Evolutionary conservation across 2,797 vertebrate species (phyloP).

Genomic region (Pogoniulus pusillus): DNA sequence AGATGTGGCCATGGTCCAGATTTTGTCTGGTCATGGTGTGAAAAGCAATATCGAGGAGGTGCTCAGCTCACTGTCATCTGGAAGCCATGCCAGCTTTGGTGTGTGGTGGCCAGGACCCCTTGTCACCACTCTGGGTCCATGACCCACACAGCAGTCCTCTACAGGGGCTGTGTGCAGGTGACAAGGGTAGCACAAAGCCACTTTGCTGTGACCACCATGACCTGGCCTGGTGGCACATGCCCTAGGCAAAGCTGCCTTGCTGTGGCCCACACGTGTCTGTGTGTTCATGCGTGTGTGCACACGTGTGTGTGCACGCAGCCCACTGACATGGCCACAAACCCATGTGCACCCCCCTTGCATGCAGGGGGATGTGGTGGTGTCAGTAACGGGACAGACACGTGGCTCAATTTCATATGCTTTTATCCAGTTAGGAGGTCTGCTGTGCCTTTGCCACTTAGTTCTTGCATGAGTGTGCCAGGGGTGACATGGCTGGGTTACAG

Average conservation of each 20-base stretch:
- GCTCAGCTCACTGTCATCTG: not conserved
- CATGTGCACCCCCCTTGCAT: fast-evolving
- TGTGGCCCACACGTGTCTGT: fast-evolving
- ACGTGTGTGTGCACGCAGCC: not conserved
- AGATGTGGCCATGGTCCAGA: not conserved
- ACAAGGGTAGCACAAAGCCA: fast-evolving
- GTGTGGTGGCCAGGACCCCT: not conserved
- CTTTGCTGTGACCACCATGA: fast-evolving
- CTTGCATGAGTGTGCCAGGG: fast-evolving
- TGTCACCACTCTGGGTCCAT: fast-evolving
- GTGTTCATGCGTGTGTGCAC: fast-evolving
- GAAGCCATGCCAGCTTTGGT: fast-evolving
- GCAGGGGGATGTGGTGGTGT: fast-evolving
- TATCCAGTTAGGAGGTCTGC: not conserved
- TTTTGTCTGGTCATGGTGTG: fast-evolving
- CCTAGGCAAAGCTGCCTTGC: not conserved
- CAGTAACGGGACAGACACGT: fast-evolving
- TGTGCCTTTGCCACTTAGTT: not conserved
- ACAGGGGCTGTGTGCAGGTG: fast-evolving
- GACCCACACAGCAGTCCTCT: not conserved
- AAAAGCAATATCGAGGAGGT: not conserved
- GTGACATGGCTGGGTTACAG: fast-evolving
- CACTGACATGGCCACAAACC: fast-evolving
- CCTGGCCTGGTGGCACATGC: fast-evolving
- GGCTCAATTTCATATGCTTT: not conserved